Percentiles rank a stretch among this genome's conserved stretches.
phyloP scores from a whole-genome alignment of 2,113 vertebrate genomes.

The Phrynosoma blainvillii region DNA sequence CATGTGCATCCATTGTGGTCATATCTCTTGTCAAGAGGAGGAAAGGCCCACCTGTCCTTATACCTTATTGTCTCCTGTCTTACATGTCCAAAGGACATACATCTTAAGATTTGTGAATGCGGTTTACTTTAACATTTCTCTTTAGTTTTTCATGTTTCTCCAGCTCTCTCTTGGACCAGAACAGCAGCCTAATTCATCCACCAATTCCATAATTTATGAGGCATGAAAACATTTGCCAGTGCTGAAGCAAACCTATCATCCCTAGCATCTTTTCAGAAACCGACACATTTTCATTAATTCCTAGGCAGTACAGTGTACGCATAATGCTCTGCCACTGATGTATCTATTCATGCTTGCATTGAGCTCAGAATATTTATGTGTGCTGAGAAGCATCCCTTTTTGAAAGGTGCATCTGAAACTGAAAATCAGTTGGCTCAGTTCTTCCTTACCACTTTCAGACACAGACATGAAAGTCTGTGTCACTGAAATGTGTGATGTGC shows the following conservation, averaged over 20 bases:
- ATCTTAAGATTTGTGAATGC: background rate
- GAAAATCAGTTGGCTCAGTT: background rate
- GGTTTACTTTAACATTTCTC: background rate
- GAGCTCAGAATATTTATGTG: background rate
- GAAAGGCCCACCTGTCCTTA: background rate
- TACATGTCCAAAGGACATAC: background rate
- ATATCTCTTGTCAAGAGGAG: background rate
- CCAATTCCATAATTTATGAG: background rate
- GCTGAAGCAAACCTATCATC: background rate
- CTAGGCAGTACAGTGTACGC: background rate
- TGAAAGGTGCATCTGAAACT: background rate
- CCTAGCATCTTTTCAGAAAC: background rate
- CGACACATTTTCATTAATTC: background rate
- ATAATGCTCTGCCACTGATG: background rate
- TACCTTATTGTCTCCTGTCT: background rate
- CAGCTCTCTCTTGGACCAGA: background rate
- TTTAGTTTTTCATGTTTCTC: background rate
- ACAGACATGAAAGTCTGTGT: background rate
- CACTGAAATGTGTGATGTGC: background rate
- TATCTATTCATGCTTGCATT: background rate
- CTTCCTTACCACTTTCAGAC: background rate
- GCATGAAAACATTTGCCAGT: background rate
- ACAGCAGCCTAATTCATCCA: background rate
- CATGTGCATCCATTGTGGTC: background rate
- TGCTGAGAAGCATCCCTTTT: background rate